Base-by-base conservation (phyloP, 1,140 invertebrate genomes). In the Thereuonema tuberculata region DNA sequence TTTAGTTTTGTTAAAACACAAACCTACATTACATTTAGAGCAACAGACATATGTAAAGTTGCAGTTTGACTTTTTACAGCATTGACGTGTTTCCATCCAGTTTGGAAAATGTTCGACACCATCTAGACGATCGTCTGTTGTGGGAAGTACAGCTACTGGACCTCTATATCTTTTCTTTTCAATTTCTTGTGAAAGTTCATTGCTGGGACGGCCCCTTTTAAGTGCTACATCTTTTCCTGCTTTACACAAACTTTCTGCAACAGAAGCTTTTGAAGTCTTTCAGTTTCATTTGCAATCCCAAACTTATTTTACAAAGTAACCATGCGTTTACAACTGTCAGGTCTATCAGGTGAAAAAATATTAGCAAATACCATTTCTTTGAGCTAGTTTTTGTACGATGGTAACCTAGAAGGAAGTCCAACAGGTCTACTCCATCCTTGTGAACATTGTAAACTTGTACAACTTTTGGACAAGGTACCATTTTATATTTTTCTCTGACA, bases 401-500 rank as follows among this genome's bases (percentile, higher is more conserved):
- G 2, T 64, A 27, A 15, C 28, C 63, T 23, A 67, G 29, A 1
- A 70, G 49, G 50, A 63, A 62, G 48, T 65, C 68, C 12, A 57
- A 54, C 24, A 68, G 31, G 59, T 69, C 66, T 1, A 69, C 68
- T 17, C 65, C 68, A 23, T 67, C 67, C 67, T 68, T 68, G 26
- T 65, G 60, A 15, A n/a, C 31, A 55, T 69, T 68, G 46, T 67
- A 69, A 31, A 65, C 55, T 46, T 49, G 47, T 20, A 68, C 59
- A 43, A 65, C 54, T 17, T 31, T 14, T 24, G 66, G 63, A 29
- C 53, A 31, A 27, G 2, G 2, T 9, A 58, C 50, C 17, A 25
- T 43, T 14, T 49, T 53, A 17, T 29, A 20, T 29, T 56, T 26
- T 46, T 58, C 47, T 48, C 2, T 26, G 14, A 9, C 21, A n/a